phyloP scores from a whole-genome alignment of 2,888 invertebrate genomes.

The Chaetogeoica ovagalla region DNA sequence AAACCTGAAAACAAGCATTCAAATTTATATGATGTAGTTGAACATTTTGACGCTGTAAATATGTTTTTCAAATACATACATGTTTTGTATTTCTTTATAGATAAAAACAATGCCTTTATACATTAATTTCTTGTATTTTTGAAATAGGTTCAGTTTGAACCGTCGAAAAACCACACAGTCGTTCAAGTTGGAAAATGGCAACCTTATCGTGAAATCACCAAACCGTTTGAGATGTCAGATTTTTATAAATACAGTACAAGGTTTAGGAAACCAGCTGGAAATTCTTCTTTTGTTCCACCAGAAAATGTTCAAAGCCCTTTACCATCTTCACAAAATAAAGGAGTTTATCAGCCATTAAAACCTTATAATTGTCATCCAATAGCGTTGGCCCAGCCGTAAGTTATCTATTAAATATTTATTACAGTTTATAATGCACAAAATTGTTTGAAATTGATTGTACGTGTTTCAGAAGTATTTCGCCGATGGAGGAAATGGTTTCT shows the following conservation, averaged over 20 bases:
- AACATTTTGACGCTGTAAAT: conserved; percentile 41
- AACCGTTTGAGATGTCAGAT: conserved; percentile 97
- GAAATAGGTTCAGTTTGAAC: conserved; percentile 66
- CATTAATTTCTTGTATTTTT: neutral
- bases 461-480: conserved; percentile 55
- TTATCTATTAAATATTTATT: neutral
- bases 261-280: conserved; percentile 70
- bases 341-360: conserved; percentile 62
- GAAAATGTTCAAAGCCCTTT: conserved; percentile 5
- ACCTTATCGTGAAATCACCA: conserved; percentile 89
- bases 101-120: neutral
- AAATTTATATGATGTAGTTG: conserved; percentile 4
- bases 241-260: conserved; percentile 97
- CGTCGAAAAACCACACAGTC: conserved; percentile 80
- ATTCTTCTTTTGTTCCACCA: conserved; percentile 54
- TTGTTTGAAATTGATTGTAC: too few species aligned
- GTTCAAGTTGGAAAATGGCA: conserved; percentile 87
- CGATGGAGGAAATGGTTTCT: conserved; percentile 57
- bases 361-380: conserved; percentile 63
- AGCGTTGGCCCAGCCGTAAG: conserved; percentile 38
- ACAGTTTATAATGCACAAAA: neutral
- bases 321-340: conserved; percentile 58
- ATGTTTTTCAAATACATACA: neutral
- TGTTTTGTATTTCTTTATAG: neutral
- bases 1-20: conserved; percentile 20